A percentile compares a stretch with the other conserved stretches of the same genome.
These are phyloP conservation scores for Astreopora myriophthalma DNA, from an alignment of 64 coral and sea anemone genomes.

Conservation along the genomic window DNA sequence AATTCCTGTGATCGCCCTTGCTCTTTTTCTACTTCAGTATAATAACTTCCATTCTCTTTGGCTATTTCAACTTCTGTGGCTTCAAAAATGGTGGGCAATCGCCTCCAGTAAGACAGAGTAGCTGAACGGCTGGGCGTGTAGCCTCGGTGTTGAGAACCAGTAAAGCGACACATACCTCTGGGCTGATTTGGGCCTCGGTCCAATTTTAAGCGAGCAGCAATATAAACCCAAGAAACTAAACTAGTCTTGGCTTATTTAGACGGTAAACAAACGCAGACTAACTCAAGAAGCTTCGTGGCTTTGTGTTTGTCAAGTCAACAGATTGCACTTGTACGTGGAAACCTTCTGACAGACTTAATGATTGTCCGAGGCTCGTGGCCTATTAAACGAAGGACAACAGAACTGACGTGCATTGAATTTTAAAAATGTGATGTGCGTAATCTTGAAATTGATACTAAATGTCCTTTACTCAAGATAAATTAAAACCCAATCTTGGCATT, in stretches of 20 bases:
- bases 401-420: background rate
- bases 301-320: background rate
- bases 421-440: background rate
- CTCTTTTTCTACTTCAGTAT: background rate
- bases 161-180: background rate
- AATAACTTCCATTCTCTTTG: background rate
- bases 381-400: background rate
- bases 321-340: background rate
- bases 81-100: conserved; percentile 4
- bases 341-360: background rate
- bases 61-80: conserved; percentile 3
- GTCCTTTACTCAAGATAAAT: too few relatives aligned
- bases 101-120: background rate
- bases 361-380: background rate
- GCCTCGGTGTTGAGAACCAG: background rate
- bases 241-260: background rate
- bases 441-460: background rate
- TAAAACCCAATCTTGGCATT: too few relatives aligned
- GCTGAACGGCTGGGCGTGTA: background rate
- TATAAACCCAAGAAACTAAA: background rate
- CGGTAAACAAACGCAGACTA: background rate
- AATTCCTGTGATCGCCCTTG: too few relatives aligned
- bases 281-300: background rate
- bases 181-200: background rate
- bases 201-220: background rate